phyloP scores from a whole-genome alignment of 2,888 invertebrate species.

The Microchrysa polita region DNA sequence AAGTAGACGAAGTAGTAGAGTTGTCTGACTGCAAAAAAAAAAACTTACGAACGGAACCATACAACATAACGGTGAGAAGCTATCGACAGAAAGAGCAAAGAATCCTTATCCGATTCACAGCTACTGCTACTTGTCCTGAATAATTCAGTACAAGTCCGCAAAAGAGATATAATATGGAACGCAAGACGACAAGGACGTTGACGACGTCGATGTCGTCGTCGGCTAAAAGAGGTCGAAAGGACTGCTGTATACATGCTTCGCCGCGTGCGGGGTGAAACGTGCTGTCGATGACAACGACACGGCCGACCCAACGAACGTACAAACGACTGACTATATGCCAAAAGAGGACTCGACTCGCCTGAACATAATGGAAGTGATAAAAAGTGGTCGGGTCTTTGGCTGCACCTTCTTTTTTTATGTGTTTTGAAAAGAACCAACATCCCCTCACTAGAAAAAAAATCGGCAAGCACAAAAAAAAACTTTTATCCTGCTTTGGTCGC shows the following conservation, averaged over 20 bases:
- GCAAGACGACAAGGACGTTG: neutral
- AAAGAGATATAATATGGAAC: slow-evolving; percentile 13
- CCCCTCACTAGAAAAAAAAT: too few relatives aligned
- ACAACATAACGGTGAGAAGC: neutral
- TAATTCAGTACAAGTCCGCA: slow-evolving; percentile 41
- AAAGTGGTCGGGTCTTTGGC: slow-evolving; percentile 36
- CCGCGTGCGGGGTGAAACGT: too few relatives aligned
- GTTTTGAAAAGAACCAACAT: too few relatives aligned
- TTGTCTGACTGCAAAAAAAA: neutral
- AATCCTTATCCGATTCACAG: slow-evolving; percentile 45
- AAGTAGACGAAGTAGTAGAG: neutral
- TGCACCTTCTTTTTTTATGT: slow-evolving; percentile 19
- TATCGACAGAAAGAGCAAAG: slow-evolving; percentile 45
- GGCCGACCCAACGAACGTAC: neutral
- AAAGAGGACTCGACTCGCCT: slow-evolving; percentile 40
- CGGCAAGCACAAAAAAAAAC: too few relatives aligned
- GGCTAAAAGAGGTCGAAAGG: slow-evolving; percentile 1
- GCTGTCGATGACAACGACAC: neutral
- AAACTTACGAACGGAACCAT: too few relatives aligned
- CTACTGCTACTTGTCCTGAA: slow-evolving; percentile 47
- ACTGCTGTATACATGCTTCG: neutral
- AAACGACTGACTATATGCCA: too few relatives aligned
- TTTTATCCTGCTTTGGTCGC: neutral
- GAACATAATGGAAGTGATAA: slow-evolving; percentile 41
- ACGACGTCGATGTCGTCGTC: neutral